Conservation (phyloP, 2,113 vertebrate species). For the Megaceryle torquata region DNA sequence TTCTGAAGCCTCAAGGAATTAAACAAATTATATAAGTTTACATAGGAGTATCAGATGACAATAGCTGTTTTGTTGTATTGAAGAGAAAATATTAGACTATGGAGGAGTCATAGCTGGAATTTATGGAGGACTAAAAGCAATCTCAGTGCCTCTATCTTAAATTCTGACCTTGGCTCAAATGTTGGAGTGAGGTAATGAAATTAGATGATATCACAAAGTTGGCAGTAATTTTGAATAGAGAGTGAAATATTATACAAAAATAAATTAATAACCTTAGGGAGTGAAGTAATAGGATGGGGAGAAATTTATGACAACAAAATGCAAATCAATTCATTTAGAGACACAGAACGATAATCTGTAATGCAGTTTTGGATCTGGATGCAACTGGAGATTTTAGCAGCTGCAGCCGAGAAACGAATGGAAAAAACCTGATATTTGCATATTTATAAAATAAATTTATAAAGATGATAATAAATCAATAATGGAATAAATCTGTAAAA, state of each 20-base stretch:
- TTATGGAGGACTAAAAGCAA: not conserved
- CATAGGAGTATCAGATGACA: not conserved
- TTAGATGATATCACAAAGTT: slow-evolving; percentile 49
- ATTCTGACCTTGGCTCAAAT: slow-evolving; percentile 23
- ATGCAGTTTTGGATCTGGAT: not conserved
- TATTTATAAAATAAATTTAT: not conserved
- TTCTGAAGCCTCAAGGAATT: not conserved
- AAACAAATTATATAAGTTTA: not conserved
- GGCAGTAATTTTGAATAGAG: slow-evolving; percentile 16
- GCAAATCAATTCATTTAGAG: not conserved
- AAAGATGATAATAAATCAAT: not conserved
- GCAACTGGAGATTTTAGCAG: not conserved
- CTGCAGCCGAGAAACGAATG: not conserved
- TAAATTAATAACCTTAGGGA: not conserved
- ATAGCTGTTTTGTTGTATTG: not conserved
- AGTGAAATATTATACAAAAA: slow-evolving; percentile 33
- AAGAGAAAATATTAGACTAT: not conserved
- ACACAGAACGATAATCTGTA: not conserved
- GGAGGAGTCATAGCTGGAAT: not conserved
- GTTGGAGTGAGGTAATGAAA: slow-evolving; percentile 40
- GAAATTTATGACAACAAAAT: slow-evolving; percentile 17
- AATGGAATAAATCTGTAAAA: not conserved
- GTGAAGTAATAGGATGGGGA: not conserved
- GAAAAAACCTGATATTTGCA: not conserved
- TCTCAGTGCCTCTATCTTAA: not conserved